These are phyloP conservation scores for Apis dorsata DNA, from an alignment of 1,140 invertebrate genomes.

Conservation along the genomic window DNA sequence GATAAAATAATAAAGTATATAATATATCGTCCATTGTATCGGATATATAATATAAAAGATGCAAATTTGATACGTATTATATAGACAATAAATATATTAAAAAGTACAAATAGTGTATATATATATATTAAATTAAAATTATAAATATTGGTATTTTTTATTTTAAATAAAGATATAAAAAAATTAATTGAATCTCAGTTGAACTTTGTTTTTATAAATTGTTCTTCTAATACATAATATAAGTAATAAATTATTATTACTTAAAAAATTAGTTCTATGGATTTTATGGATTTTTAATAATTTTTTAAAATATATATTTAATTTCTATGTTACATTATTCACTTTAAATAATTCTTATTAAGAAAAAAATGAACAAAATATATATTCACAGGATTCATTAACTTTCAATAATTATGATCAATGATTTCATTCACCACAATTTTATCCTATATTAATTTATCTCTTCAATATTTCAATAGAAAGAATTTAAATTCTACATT, in stretches of 20 bases:
- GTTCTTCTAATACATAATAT: not conserved
- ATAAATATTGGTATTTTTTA: not conserved
- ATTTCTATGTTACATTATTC: not conserved
- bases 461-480: not conserved
- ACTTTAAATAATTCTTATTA: not conserved
- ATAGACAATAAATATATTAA: not conserved
- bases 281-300: not conserved
- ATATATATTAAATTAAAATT: not conserved
- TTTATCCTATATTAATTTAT: not conserved
- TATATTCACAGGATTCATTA: not conserved
- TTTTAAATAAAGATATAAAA: not conserved
- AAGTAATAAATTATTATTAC: not conserved
- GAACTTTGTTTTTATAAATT: not conserved
- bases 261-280: not conserved
- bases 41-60: not conserved
- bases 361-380: not conserved
- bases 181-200: not conserved
- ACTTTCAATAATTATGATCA: not conserved
- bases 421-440: not conserved
- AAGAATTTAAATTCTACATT: not conserved
- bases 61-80: not conserved
- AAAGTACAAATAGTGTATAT: constrained; percentile 13
- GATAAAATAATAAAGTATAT: not conserved
- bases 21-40: not conserved
- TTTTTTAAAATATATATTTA: not conserved